phyloP scores from a whole-genome alignment of 1,140 invertebrate genomes.

The Magallana gigas region DNA sequence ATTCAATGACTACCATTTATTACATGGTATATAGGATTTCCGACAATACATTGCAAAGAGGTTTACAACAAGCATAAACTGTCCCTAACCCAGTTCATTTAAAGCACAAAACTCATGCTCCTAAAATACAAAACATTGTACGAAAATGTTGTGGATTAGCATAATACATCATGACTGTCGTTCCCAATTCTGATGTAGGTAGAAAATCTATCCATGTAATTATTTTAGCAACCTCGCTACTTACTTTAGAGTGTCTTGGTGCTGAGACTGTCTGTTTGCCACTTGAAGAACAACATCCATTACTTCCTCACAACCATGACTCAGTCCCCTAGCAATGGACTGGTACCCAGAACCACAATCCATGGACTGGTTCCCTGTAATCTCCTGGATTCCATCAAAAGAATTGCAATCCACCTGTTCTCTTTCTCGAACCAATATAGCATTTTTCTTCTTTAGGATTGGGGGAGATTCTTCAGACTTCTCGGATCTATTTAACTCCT shows the following conservation, averaged over 20 bases:
- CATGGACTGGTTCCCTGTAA: neutral
- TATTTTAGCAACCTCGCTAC: no score
- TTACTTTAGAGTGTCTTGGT: neutral
- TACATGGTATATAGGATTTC: no score
- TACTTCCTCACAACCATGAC: constrained; percentile 20
- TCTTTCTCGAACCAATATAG: neutral
- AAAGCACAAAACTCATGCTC: no score
- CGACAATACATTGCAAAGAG: no score
- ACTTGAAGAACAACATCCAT: constrained; percentile 7
- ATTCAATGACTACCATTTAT: no score
- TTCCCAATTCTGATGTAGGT: no score
- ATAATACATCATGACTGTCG: no score
- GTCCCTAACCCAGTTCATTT: no score
- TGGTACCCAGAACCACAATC: neutral
- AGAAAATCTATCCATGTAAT: no score
- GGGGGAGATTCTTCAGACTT: neutral
- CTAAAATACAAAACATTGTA: no score
- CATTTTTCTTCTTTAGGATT: neutral
- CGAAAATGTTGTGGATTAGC: no score
- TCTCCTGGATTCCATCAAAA: neutral
- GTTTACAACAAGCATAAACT: no score
- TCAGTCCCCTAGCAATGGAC: neutral
- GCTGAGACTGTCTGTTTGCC: neutral
- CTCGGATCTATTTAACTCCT: neutral
- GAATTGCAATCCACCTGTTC: neutral